Percentiles rank a stretch among this genome's conserved stretches.
phyloP scores from a whole-genome alignment of 2,113 vertebrate genomes.

The Cololabis saira region DNA sequence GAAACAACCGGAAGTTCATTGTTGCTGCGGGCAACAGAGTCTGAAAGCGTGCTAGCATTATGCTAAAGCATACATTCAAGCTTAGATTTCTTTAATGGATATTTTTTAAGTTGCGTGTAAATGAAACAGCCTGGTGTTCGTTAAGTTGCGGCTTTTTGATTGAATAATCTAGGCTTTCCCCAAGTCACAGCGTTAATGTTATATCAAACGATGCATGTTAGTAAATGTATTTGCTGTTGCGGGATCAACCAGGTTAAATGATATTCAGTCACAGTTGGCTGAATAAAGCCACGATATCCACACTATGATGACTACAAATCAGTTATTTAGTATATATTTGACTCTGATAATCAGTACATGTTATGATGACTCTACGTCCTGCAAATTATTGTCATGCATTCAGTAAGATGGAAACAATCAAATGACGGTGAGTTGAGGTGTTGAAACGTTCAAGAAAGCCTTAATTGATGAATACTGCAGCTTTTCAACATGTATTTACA shows the following conservation, averaged over 20 bases:
- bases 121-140: not conserved
- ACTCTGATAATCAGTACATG: not conserved
- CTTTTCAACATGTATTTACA: not conserved
- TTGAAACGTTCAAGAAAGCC: not conserved
- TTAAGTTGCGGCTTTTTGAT: not conserved
- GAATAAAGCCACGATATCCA: constrained; percentile 13
- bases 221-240: constrained; percentile 4
- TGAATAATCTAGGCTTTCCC: not conserved
- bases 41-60: not conserved
- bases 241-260: not conserved
- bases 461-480: not conserved
- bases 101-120: not conserved
- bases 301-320: not conserved
- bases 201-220: not conserved
- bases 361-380: not conserved
- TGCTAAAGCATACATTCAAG: not conserved
- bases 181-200: not conserved
- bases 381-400: not conserved
- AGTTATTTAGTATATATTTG: not conserved
- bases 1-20: not conserved
- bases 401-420: not conserved
- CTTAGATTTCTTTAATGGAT: not conserved
- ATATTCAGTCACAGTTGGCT: constrained; percentile 19
- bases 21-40: constrained; percentile 5
- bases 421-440: constrained; percentile 38